These are phyloP conservation scores for Leucophenga montana DNA, from an alignment of 2,888 invertebrate species.

Conservation along the genomic window DNA sequence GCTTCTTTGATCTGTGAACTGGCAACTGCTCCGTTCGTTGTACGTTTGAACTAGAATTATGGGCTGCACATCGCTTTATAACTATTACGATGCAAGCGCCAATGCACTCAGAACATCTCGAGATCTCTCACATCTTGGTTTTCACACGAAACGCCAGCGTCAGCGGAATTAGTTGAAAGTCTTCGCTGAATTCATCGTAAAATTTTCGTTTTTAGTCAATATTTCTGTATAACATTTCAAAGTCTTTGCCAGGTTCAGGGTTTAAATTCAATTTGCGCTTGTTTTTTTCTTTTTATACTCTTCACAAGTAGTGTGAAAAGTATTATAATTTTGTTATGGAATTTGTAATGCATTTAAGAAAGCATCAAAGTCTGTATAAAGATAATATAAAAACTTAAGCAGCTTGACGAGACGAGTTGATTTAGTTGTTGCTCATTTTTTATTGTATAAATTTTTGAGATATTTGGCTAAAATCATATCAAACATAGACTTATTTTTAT, in stretches of 20 bases:
- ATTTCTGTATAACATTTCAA: background rate
- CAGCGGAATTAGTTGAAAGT: conserved; percentile 13
- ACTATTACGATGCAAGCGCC: conserved; percentile 21
- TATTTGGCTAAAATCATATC: too few species aligned
- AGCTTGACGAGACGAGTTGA: too few species aligned
- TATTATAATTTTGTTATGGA: too few species aligned
- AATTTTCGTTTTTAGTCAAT: background rate
- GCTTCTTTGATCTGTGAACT: conserved; percentile 3
- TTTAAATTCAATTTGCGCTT: background rate
- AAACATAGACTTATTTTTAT: too few species aligned
- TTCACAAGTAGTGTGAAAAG: too few species aligned
- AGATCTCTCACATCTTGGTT: conserved; percentile 18
- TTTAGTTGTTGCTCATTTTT: too few species aligned
- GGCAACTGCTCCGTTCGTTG: conserved; percentile 34
- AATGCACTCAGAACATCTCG: conserved; percentile 7
- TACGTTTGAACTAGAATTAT: conserved; percentile 56
- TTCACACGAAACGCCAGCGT: conserved; percentile 20
- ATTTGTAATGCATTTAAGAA: too few species aligned
- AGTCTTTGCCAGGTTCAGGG: too few species aligned
- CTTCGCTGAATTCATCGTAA: background rate
- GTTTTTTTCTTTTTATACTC: background rate
- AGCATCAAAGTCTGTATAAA: too few species aligned
- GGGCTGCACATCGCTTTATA: conserved; percentile 53
- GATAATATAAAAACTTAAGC: too few species aligned
- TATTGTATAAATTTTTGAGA: too few species aligned